A percentile compares a stretch with the other conserved stretches of the same genome.
Evolutionary conservation across 2,797 vertebrate species (phyloP).

Genomic region (Clarias laeviceps): DNA sequence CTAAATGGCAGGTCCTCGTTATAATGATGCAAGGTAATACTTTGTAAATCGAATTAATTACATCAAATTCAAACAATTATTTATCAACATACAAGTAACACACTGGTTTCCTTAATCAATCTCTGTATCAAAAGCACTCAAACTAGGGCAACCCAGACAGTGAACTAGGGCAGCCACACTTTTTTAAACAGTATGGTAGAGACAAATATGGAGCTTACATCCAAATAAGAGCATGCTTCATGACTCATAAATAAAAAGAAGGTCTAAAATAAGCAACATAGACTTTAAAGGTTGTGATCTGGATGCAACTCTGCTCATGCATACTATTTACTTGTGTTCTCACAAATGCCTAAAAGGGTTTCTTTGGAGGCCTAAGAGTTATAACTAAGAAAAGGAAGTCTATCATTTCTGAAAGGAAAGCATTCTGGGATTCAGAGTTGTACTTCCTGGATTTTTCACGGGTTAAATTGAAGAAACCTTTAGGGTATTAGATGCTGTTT

Average conservation of each 20-base stretch:
- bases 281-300: conserved; percentile 4
- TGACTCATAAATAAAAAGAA: conserved; percentile 8
- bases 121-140: conserved; percentile 31
- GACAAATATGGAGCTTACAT: conserved; percentile 13
- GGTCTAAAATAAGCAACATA: neutral
- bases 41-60: neutral
- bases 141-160: conserved; percentile 54
- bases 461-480: neutral
- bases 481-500: neutral
- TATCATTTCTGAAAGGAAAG: neutral
- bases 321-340: neutral
- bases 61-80: neutral
- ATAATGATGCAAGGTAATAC: neutral
- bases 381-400: neutral
- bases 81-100: neutral
- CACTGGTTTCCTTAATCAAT: conserved; percentile 39
- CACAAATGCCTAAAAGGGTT: neutral
- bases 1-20: neutral
- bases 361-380: neutral
- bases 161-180: conserved; percentile 53
- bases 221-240: conserved; percentile 12
- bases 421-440: neutral
- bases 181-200: conserved; percentile 24
- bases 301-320: conserved; percentile 7
- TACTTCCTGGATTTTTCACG: neutral